Base-by-base conservation (phyloP, 2,113 vertebrate species). In the Pelmatolapia mariae region DNA sequence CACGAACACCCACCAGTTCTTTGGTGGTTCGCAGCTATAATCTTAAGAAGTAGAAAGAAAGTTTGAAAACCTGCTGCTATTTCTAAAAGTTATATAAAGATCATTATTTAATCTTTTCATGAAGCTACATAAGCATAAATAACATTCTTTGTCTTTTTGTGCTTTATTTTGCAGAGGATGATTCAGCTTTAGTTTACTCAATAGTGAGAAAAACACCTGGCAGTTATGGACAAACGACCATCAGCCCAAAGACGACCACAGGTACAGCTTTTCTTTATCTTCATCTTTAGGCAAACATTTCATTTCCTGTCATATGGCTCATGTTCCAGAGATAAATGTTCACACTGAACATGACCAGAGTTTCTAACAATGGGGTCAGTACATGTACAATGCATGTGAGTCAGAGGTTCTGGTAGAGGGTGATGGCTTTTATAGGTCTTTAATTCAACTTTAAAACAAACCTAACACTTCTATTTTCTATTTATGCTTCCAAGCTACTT, bases 81-180 rank as follows among this genome's bases (percentile, higher is more conserved):
- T 73, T 73, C 0, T 18, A 10, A 73, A 45, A 73, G 38, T 0
- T 73, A 73, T 45, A 45, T 10, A 73, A 73, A 43, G 22, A 24
- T 71, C 12, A 71, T 10, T 24, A 71, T 40, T 24, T 45, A 0
- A 43, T 45, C 5, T 73, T 26, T 73, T 0, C 36, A 45, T 45
- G 9, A 45, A 26, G 66, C 22, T 43, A 71, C 38, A 7, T 16
- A 71, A 43, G 0, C 22, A 43, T 4, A 0, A 71, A 1, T 71
- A 43, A 71, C 1, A 0, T 16, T 9, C 0, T 73, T 73, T 45
- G 38, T 33, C 33, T n/a, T 45, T 1, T 24, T 47, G 8, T 43
- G 40, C 0, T 76, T 5, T 29, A 47, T 47, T 47, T 0, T 45
- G 40, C 15, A 76, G 40, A 76, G 0, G 40, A 16, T 19, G 15